Base-by-base conservation (phyloP, 2,113 vertebrate species). In the Pleuronectes platessa region DNA sequence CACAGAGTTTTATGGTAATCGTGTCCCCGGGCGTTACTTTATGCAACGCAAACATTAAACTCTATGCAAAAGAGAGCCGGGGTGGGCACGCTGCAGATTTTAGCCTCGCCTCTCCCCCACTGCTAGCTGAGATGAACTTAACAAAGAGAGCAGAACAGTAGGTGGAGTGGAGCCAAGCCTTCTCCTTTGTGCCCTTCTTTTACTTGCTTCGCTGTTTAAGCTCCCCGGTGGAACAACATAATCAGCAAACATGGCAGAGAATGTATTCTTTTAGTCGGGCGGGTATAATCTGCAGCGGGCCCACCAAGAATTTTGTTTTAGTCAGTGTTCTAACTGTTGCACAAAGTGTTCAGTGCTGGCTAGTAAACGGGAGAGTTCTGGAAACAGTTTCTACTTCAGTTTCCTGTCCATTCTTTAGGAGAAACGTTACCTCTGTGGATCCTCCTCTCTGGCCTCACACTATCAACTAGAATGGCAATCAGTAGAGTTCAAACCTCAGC, bases 31-130 rank as follows among this genome's bases (percentile, higher is more conserved):
- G 82, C 4, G 0, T 63, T 64, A 40, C 20, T 63, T 82, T 67
- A 83, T 86, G 75, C 82, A 76, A 62, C 74, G 72, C 85, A 66
- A 86, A 74, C 55, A 63, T 68, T 80, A 71, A 85, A 82, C 64
- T 73, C 58, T 72, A 74, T 81, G 74, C 74, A 68, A 71, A 80
- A 64, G 45, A 79, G 71, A 77, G 69, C 79, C 74, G 15, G 20
- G 72, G 37, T 59, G 71, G 76, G 74, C 68, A 66, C 26, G 17
- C 42, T 55, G 78, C 64, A 42, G 27, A 61, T 78, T 82, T 76
- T 21, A 49, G 42, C 27, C 49, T 37, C 40, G 61, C 71, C 59
- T 68, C 58, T 24, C 35, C 35, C 26, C 72, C 18, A 13, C 42
- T 68, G 62, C 35, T 40, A 47, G 59, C 56, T 84, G 40, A 71